These are phyloP conservation scores for Drosophila tsacasi DNA, from an alignment of 1,140 invertebrate species.

Conservation along the genomic window DNA sequence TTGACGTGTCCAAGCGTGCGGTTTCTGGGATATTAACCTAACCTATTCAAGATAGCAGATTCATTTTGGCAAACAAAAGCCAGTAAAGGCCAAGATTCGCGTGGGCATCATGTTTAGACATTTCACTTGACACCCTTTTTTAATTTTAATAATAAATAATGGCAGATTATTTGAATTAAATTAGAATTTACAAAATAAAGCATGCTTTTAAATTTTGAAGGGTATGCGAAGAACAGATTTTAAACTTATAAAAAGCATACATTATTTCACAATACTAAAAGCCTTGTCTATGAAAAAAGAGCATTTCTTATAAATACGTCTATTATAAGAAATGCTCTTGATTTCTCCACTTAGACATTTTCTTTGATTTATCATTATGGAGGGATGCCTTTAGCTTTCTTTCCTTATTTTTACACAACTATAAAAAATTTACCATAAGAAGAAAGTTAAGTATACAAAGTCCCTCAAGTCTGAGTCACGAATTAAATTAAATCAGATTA, in stretches of 20 bases:
- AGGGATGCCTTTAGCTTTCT: background rate
- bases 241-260: background rate
- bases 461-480: background rate
- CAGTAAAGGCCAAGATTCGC: background rate
- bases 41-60: constrained; percentile 2
- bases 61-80: constrained; percentile 7
- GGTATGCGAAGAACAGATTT: background rate
- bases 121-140: too few species aligned
- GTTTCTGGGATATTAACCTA: constrained; percentile 3
- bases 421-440: background rate
- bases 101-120: too few species aligned
- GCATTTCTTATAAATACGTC: too few species aligned
- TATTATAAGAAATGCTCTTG: background rate
- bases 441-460: background rate
- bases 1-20: background rate
- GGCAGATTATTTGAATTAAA: background rate
- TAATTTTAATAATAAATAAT: background rate
- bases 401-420: background rate
- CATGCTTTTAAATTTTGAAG: background rate
- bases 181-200: background rate
- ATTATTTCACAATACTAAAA: background rate
- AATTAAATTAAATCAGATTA: background rate
- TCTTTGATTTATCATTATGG: background rate
- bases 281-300: too few species aligned
- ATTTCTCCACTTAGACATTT: background rate